Conservation (phyloP, 1,140 invertebrate genomes). For the Aphaenogaster rudis region DNA sequence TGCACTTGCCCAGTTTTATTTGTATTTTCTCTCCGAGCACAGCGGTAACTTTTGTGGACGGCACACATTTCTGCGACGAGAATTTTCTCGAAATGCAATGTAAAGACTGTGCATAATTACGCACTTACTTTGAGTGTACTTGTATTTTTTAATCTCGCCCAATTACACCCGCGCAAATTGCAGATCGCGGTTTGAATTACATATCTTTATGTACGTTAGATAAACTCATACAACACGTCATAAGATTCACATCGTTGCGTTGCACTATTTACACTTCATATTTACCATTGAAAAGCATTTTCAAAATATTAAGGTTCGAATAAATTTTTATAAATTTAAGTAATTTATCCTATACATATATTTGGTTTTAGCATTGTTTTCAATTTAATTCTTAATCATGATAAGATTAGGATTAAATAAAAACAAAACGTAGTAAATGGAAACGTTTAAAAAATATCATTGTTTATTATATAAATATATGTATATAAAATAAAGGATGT, state of each 20-base stretch:
- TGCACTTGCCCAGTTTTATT: slow-evolving; percentile 32
- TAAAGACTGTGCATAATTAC: neutral
- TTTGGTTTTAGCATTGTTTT: neutral
- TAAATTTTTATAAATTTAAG: neutral
- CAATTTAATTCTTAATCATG: neutral
- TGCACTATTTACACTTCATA: neutral
- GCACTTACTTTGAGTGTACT: neutral
- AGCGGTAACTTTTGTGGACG: too few species aligned
- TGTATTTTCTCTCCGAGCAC: neutral
- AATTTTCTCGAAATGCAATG: neutral
- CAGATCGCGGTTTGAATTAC: neutral
- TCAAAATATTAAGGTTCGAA: neutral
- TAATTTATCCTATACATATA: neutral
- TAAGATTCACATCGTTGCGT: neutral
- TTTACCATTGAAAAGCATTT: neutral
- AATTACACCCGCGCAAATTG: neutral
- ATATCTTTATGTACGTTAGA: neutral
- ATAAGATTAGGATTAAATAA: neutral
- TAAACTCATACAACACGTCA: neutral
- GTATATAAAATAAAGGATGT: too few species aligned
- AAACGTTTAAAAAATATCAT: neutral
- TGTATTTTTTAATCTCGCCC: neutral
- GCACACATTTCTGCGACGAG: neutral
- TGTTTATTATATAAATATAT: neutral
- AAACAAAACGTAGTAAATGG: neutral